Percentiles rank a stretch among this genome's conserved stretches.
Conservation (phyloP, 1,140 invertebrate genomes). For the Leucophenga varia region DNA sequence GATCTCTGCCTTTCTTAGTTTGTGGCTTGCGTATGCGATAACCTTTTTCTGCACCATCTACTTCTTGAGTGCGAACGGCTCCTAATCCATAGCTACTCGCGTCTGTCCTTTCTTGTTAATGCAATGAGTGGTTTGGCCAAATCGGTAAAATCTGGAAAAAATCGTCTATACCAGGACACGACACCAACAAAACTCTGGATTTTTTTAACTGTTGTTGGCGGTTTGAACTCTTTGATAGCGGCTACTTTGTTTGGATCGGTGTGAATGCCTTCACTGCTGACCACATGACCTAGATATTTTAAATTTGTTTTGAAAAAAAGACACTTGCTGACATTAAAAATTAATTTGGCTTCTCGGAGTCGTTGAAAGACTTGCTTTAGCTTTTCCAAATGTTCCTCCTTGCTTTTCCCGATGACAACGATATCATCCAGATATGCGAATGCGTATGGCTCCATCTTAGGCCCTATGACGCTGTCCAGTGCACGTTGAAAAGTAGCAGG, state of each 20-base stretch:
- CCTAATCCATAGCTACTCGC: conserved; percentile 44
- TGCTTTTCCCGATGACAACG: too few relatives aligned
- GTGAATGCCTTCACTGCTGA: conserved; percentile 4
- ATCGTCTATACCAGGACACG: too few relatives aligned
- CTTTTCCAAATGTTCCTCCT: too few relatives aligned
- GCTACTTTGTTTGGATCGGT: conserved; percentile 13
- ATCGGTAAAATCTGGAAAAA: too few relatives aligned
- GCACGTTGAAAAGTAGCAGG: conserved; percentile 52
- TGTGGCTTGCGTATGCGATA: conserved; percentile 31
- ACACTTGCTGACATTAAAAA: not conserved
- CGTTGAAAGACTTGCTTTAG: conserved; percentile 42
- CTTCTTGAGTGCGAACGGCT: conserved; percentile 25
- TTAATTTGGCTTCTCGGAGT: conserved; percentile 6
- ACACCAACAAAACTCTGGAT: too few relatives aligned
- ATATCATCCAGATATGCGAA: too few relatives aligned
- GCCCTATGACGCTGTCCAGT: too few relatives aligned
- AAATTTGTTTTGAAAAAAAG: not conserved
- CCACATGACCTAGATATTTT: conserved; percentile 24
- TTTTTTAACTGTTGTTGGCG: conserved; percentile 10
- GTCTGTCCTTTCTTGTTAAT: too few relatives aligned
- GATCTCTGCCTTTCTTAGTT: too few relatives aligned
- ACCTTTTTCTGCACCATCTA: conserved; percentile 23
- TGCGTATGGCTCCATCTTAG: too few relatives aligned
- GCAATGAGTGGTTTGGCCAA: too few relatives aligned
- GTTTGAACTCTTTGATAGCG: conserved; percentile 6